These are phyloP conservation scores for Chinchilla lanigera DNA, from an alignment of 2,113 vertebrate species.

Conservation along the genomic window DNA sequence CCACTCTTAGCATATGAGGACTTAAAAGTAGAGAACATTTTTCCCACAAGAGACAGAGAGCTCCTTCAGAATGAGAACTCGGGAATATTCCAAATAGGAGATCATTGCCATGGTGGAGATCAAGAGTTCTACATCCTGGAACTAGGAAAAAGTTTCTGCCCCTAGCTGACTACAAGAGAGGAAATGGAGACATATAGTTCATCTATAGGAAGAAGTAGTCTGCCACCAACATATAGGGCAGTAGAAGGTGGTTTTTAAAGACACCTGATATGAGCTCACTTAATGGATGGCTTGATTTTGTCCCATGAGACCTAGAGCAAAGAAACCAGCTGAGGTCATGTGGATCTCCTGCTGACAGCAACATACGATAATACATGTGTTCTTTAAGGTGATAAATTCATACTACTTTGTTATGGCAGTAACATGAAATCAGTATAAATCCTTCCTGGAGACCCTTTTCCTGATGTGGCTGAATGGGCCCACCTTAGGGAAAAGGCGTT, in stretches of 20 bases:
- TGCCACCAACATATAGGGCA: background rate
- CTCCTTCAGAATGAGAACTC: background rate
- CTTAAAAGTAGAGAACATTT: background rate
- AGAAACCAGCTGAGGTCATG: background rate
- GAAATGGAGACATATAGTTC: background rate
- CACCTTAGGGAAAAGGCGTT: background rate
- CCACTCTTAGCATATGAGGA: background rate
- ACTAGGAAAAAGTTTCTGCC: background rate
- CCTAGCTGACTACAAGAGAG: background rate
- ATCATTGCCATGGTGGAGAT: background rate
- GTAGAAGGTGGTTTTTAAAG: background rate
- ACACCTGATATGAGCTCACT: background rate
- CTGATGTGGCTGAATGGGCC: background rate
- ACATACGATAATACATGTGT: background rate
- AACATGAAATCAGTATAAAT: background rate
- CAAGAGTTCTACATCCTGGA: rapidly evolving
- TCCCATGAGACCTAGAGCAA: background rate
- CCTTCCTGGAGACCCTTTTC: background rate
- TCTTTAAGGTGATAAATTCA: background rate
- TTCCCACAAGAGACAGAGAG: background rate
- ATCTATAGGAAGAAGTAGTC: background rate
- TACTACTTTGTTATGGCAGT: background rate
- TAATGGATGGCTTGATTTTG: background rate
- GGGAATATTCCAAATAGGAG: background rate
- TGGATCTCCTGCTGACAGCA: background rate